Conservation (phyloP, 2,888 invertebrate genomes). For the Diloba caeruleocephala region DNA sequence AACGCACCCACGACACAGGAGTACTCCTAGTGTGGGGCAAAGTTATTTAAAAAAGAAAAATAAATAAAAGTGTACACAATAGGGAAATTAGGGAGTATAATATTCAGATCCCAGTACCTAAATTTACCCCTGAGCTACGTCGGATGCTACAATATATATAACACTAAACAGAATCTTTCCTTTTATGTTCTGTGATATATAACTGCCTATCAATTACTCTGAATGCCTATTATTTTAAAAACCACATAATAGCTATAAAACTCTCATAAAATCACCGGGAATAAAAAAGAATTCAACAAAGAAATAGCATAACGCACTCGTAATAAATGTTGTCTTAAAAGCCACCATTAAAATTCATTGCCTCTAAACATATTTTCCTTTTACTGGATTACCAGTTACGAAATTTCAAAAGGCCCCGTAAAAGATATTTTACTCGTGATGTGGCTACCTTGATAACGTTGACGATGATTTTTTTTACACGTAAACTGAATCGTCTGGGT, state of each 20-base stretch:
- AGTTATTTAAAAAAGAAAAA: too few relatives aligned
- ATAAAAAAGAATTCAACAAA: slow-evolving; percentile 61
- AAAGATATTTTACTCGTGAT: background rate
- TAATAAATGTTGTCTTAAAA: slow-evolving; percentile 65
- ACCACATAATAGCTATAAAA: slow-evolving; percentile 56
- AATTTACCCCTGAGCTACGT: too few relatives aligned
- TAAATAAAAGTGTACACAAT: too few relatives aligned
- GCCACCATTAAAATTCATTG: slow-evolving; percentile 81
- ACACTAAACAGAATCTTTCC: slow-evolving; percentile 2
- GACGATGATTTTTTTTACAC: too few relatives aligned
- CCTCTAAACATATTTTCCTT: slow-evolving; percentile 73
- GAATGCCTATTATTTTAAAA: slow-evolving; percentile 36
- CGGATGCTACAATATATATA: too few relatives aligned
- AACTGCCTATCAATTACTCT: slow-evolving; percentile 1
- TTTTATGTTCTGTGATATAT: too few relatives aligned
- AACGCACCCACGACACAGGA: too few relatives aligned
- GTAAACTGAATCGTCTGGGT: too few relatives aligned
- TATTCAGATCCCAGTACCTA: too few relatives aligned
- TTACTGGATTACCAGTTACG: slow-evolving; percentile 47
- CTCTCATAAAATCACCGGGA: slow-evolving; percentile 60
- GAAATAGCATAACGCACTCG: slow-evolving; percentile 58
- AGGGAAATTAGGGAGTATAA: too few relatives aligned
- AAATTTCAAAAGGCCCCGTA: slow-evolving; percentile 15
- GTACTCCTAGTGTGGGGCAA: too few relatives aligned
- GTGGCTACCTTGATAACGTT: background rate